Conservation (phyloP, 2,888 invertebrate species). For the Lumbricus terrestris region DNA sequence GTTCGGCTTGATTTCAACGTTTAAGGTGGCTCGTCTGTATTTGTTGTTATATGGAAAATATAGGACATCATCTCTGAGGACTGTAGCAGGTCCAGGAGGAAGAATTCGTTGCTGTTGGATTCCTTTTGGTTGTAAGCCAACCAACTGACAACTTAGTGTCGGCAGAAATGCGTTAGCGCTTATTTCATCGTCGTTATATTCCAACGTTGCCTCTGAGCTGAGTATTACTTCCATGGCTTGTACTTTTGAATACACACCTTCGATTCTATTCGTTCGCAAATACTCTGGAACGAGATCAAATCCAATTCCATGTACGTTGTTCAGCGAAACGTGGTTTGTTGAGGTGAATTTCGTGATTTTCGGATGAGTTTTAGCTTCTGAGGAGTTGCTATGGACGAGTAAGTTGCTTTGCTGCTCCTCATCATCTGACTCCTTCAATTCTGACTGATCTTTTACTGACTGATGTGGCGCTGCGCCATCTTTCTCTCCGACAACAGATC, state of each 20-base stretch:
- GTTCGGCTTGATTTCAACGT: constrained; percentile 18
- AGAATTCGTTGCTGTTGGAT: background rate
- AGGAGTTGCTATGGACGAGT: background rate
- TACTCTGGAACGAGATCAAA: constrained; percentile 6
- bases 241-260: background rate
- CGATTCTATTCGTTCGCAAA: background rate
- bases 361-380: background rate
- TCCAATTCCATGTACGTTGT: background rate
- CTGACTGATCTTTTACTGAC: background rate
- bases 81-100: background rate
- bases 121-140: constrained; percentile 16
- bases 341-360: background rate
- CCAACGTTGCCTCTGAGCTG: constrained; percentile 12
- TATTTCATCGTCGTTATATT: background rate
- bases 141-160: background rate
- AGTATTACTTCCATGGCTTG: constrained; percentile 18
- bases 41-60: constrained; percentile 14
- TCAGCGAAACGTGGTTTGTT: background rate
- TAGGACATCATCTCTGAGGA: constrained; percentile 16
- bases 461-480: background rate
- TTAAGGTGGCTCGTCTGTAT: constrained; percentile 14
- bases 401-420: background rate
- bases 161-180: background rate
- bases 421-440: background rate
- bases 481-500: background rate